A percentile compares a stretch with the other conserved stretches of the same genome.
Evolutionary conservation across 30 jellyfish, hydroid and myxozoan species (phyloP).

Genomic region (Morbakka virulenta): DNA sequence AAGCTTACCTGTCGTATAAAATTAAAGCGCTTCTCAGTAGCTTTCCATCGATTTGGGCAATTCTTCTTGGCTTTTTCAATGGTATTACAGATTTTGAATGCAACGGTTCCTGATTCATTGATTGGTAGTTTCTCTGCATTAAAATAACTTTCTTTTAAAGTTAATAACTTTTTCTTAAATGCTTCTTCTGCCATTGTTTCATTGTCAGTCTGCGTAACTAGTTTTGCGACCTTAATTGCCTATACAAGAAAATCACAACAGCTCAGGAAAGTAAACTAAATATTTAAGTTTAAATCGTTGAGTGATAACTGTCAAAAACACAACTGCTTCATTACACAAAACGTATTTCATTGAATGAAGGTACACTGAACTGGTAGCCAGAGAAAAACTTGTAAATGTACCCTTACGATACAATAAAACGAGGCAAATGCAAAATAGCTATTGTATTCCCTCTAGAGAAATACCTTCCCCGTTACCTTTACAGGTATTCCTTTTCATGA

Average conservation of each 20-base stretch:
- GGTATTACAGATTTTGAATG: constrained; percentile 77
- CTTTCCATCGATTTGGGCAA: constrained; percentile 96
- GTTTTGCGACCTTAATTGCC: constrained; percentile 81
- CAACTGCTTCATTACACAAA: too few relatives aligned
- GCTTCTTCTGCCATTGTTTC: constrained; percentile 68
- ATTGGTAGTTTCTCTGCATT: constrained; percentile 79
- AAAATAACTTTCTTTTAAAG: constrained; percentile 58
- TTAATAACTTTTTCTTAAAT: constrained; percentile 55
- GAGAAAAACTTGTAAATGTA: too few relatives aligned
- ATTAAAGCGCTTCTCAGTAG: constrained; percentile 86
- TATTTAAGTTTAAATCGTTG: too few relatives aligned
- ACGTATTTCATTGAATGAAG: too few relatives aligned
- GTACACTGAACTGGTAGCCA: too few relatives aligned
- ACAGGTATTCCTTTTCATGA: too few relatives aligned
- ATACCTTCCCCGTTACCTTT: too few relatives aligned
- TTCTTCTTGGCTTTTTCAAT: constrained; percentile 78
- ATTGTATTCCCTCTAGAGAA: too few relatives aligned
- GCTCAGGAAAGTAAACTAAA: too few relatives aligned
- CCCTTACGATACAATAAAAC: too few relatives aligned
- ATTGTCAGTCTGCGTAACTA: constrained; percentile 56
- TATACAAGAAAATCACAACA: constrained; percentile 2
- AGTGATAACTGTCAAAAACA: too few relatives aligned
- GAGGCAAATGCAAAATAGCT: too few relatives aligned
- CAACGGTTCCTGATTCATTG: constrained; percentile 92
- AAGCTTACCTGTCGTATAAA: constrained; percentile 77